phyloP scores from a whole-genome alignment of 2,888 invertebrate genomes.

The Sminthurides aquaticus region DNA sequence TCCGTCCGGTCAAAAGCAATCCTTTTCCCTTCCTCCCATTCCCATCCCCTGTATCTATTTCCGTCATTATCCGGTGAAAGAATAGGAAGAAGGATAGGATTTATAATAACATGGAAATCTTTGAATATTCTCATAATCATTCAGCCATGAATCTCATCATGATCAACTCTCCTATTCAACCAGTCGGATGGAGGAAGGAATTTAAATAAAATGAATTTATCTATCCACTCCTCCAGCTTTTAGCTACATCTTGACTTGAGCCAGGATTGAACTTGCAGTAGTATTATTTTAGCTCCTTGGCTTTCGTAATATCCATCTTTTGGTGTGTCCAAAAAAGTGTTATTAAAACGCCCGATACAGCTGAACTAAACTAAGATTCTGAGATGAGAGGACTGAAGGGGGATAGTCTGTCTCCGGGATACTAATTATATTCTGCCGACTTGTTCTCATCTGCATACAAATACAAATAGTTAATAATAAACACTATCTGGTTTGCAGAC shows the following conservation, averaged over 20 bases:
- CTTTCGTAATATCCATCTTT: no score
- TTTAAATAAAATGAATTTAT: background rate
- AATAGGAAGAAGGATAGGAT: no score
- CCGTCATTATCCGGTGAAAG: background rate
- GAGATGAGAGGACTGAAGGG: no score
- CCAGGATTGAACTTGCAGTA: no score
- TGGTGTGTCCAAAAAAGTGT: no score
- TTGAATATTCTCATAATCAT: constrained; percentile 17
- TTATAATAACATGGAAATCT: background rate
- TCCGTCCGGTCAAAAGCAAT: no score
- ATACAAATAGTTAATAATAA: background rate
- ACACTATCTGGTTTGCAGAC: background rate
- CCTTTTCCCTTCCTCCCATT: no score
- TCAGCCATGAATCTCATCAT: constrained; percentile 17
- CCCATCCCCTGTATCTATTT: background rate
- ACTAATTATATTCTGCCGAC: background rate
- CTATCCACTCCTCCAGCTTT: background rate
- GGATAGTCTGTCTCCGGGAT: no score
- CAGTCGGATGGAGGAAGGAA: constrained; percentile 10
- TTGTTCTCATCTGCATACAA: background rate
- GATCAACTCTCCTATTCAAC: constrained; percentile 12
- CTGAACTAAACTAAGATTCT: no score
- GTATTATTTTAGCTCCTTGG: no score
- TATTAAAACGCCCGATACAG: no score
- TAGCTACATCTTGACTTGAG: no score